Percentiles rank a stretch among this genome's conserved stretches.
Conservation (phyloP, 2,888 invertebrate species). For the Callyntrura sp. region DNA sequence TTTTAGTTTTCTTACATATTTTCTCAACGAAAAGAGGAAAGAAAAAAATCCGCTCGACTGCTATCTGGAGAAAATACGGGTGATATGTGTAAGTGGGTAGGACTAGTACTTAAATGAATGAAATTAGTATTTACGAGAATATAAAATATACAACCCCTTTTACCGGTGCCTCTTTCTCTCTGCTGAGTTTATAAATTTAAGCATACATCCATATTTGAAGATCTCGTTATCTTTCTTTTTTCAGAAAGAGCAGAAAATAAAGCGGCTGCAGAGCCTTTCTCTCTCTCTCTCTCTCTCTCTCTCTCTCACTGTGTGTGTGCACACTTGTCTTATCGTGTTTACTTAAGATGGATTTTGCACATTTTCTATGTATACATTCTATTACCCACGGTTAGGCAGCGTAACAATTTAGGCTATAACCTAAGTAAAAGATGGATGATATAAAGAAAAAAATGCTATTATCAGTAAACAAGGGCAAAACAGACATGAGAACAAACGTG, state of each 20-base stretch:
- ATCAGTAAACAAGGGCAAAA: conserved; percentile 42
- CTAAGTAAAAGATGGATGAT: neutral
- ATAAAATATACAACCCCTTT: conserved; percentile 30
- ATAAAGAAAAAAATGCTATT: conserved; percentile 34
- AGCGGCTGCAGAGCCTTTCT: conserved; percentile 3
- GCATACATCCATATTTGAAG: conserved; percentile 52
- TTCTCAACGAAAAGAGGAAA: conserved; percentile 8
- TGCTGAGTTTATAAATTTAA: conserved; percentile 7
- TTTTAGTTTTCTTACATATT: conserved; percentile 29
- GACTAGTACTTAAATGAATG: conserved; percentile 2
- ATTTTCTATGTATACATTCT: conserved; percentile 27
- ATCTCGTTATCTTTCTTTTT: conserved; percentile 55
- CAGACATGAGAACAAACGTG: conserved; percentile 13
- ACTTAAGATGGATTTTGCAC: conserved; percentile 58
- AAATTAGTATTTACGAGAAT: conserved; percentile 34
- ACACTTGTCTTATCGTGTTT: conserved; percentile 55
- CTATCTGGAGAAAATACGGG: neutral
- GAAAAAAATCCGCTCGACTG: neutral
- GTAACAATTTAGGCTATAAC: neutral
- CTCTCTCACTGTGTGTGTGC: neutral
- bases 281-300: neutral
- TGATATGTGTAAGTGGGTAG: neutral
- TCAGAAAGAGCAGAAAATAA: neutral
- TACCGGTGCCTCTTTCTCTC: neutral
- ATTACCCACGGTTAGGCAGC: neutral